Evolutionary conservation across 2,888 invertebrate species (phyloP), one percentile per base, ranked within the genome.

Genomic region (Metacarcinus magister): DNA sequence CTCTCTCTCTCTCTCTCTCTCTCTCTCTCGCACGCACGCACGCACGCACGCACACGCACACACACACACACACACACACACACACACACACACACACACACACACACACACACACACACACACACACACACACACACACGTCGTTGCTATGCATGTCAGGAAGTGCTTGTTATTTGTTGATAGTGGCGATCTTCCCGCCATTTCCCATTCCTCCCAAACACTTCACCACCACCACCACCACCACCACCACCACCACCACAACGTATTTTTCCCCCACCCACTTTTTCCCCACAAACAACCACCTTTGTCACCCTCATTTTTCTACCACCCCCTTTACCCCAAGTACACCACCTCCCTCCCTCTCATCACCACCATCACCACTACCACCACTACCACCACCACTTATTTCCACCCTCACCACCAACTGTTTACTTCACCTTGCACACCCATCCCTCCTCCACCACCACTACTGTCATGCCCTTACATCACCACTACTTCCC

Each of bases 211-310:
- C 87, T 87, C 28, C 87, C 87, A 87, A 54, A 54, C 54, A 54
- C 54, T 19, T 13, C 13, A 10, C 10, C 54, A 54, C 54, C 54
- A 54, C 46, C 46, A 44, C 28, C 44, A 19, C 91, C 44, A 46
- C 90, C 43, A 46, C 90, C 90, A 90, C 44, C 43, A 90, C 39
- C 91, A 91, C 91, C 44, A 91, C 91, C 91, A 19, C 39, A 39
- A 39, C 82, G 23, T 32, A 82, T 32, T 82, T 67, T 67, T 67
- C 82, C 32, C 75, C 54, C 92, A 92, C 19, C 5, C 48, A 39
- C 92, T 48, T 92, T 92, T 48, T 92, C 54, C n/a, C 67, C 67
- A 67, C 67, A 32, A 92, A 92, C 43, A 54, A 44, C 32, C 48
- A 48, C 92, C 39, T 39, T 28, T 44, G 43, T 92, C 60, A 48